Evolutionary conservation across 2,797 vertebrate genomes (phyloP).

Genomic region (Lagocephalus sceleratus): DNA sequence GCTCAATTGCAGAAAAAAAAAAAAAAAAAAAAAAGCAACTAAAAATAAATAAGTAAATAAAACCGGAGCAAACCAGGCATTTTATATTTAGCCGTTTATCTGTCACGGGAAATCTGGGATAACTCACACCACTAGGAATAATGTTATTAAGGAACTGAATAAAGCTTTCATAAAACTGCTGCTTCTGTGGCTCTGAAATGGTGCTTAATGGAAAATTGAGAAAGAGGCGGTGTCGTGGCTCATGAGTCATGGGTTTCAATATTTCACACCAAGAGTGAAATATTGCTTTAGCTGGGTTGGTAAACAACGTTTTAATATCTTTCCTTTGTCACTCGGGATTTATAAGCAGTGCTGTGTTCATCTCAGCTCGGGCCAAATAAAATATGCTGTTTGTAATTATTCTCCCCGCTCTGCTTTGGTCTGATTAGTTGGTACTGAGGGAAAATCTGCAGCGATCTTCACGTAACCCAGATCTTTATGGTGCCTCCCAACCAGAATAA

Average conservation of each 20-base stretch:
- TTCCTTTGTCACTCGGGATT: constrained; percentile 1
- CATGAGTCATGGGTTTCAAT: not conserved
- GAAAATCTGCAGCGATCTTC: too few species aligned
- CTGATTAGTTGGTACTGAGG: not conserved
- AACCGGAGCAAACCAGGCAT: too few species aligned
- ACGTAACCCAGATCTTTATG: too few species aligned
- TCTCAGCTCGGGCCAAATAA: constrained; percentile 9
- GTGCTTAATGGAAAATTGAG: not conserved
- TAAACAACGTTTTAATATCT: not conserved
- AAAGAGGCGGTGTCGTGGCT: not conserved
- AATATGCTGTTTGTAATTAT: not conserved
- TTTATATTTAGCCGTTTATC: too few species aligned
- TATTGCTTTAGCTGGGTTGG: not conserved
- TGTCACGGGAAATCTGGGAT: too few species aligned
- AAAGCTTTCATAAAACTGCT: not conserved
- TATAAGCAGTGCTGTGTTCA: constrained; percentile 3
- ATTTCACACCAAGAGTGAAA: not conserved
- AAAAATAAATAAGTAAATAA: too few species aligned
- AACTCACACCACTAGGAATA: too few species aligned
- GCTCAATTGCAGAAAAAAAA: too few species aligned
- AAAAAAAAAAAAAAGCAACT: too few species aligned
- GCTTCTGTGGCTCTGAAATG: not conserved
- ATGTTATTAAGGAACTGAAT: not conserved
- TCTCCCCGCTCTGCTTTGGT: not conserved
- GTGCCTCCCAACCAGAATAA: too few species aligned